These are phyloP conservation scores for Erpobdella octoculata DNA, from an alignment of 2,888 invertebrate genomes.

Conservation along the genomic window DNA sequence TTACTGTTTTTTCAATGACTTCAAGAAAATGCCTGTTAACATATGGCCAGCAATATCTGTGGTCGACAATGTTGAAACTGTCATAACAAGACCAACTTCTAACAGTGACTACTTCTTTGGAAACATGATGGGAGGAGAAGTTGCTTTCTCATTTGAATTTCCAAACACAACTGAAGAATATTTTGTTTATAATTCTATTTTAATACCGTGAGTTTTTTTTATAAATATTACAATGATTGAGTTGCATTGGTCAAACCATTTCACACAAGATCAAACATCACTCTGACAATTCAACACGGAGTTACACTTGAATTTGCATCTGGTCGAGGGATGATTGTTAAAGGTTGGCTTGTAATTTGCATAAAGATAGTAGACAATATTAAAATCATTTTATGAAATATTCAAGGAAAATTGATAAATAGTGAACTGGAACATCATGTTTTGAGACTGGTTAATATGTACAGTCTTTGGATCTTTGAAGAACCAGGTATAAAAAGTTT, in stretches of 20 bases:
- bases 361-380: too few species aligned
- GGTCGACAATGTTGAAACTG: background rate
- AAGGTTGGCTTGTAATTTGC: background rate
- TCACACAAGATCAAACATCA: slow-evolving; percentile 12
- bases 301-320: background rate
- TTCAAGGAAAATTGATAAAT: too few species aligned
- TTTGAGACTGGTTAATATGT: too few species aligned
- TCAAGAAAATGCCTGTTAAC: slow-evolving; percentile 3
- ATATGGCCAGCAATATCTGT: slow-evolving; percentile 23
- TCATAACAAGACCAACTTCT: background rate
- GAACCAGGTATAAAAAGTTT: too few species aligned
- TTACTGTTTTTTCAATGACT: slow-evolving; percentile 10
- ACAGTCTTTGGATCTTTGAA: too few species aligned
- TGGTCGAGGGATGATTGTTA: background rate
- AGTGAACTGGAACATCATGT: too few species aligned
- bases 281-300: background rate
- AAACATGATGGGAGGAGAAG: slow-evolving; percentile 20
- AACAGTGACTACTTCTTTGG: slow-evolving; percentile 20
- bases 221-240: too few species aligned
- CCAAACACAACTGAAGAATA: background rate
- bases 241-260: background rate
- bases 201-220: slow-evolving; percentile 17
- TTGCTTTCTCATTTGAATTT: slow-evolving; percentile 8
- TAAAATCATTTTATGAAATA: too few species aligned
- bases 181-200: slow-evolving; percentile 3